Conservation (phyloP, 2,113 vertebrate genomes). For the Neofelis nebulosa region DNA sequence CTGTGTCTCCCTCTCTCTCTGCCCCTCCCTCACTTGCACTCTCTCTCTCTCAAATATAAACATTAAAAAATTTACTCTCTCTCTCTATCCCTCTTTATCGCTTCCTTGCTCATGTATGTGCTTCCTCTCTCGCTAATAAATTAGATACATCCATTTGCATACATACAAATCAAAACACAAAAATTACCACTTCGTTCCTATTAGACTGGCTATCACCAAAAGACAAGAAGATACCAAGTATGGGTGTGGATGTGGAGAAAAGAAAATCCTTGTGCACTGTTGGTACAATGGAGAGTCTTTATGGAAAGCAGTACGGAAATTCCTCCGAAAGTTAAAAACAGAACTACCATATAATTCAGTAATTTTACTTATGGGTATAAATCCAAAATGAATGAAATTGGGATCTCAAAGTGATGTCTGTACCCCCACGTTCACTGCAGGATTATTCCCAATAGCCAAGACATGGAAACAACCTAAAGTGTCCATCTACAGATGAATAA, state of each 20-base stretch:
- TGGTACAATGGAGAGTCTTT: neutral
- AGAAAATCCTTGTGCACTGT: neutral
- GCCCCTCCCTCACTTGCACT: no score
- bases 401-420: neutral
- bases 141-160: no score
- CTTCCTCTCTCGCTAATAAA: no score
- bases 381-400: neutral
- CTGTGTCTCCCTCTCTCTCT: no score
- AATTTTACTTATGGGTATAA: neutral
- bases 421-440: neutral
- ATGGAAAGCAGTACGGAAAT: neutral
- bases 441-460: neutral
- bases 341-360: neutral
- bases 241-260: neutral
- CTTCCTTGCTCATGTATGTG: no score
- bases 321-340: neutral
- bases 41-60: no score
- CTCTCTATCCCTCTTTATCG: no score
- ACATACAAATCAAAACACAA: neutral
- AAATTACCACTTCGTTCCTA: neutral
- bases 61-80: no score
- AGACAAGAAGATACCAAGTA: neutral
- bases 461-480: neutral
- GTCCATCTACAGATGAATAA: neutral
- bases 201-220: neutral